A percentile compares a stretch with the other conserved stretches of the same genome.
Evolutionary conservation across 1,140 invertebrate genomes (phyloP).

Genomic region (Anoplophora glabripennis): DNA sequence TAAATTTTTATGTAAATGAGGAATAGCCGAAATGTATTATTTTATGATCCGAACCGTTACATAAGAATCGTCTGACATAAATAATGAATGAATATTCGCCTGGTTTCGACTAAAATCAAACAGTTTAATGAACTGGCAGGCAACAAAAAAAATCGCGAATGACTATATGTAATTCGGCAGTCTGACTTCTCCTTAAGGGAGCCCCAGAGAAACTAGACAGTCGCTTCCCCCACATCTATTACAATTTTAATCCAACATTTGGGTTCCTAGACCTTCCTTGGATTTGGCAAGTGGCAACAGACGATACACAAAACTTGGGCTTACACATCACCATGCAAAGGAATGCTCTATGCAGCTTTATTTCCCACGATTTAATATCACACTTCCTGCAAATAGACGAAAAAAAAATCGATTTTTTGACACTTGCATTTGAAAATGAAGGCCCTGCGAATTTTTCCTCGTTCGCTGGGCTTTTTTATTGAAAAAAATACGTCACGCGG

Average conservation of each 20-base stretch:
- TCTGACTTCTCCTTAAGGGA: constrained; percentile 39
- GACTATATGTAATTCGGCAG: constrained; percentile 39
- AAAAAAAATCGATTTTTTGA: too few species aligned
- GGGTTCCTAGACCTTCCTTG: constrained; percentile 34
- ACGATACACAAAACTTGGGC: constrained; percentile 7
- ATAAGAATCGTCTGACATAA: constrained; percentile 25
- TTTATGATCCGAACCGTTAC: constrained; percentile 10
- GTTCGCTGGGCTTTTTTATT: too few species aligned
- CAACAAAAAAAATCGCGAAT: constrained; percentile 40
- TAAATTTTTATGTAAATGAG: too few species aligned
- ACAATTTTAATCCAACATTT: constrained; percentile 39
- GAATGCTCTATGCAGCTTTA: too few species aligned
- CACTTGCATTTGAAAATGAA: too few species aligned
- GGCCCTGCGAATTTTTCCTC: too few species aligned
- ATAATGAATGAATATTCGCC: constrained; percentile 26
- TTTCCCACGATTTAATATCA: background rate
- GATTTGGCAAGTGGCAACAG: constrained; percentile 23
- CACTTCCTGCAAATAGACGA: too few species aligned
- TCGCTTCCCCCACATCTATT: constrained; percentile 35
- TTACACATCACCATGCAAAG: constrained; percentile 8
- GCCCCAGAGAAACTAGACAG: constrained; percentile 36
- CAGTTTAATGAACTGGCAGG: constrained; percentile 27
- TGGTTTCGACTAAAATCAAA: constrained; percentile 23
- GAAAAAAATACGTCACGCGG: too few species aligned
- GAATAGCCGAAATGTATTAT: constrained; percentile 8